These are phyloP conservation scores for Campoplex nolae DNA, from an alignment of 2,888 invertebrate genomes.

Conservation along the genomic window DNA sequence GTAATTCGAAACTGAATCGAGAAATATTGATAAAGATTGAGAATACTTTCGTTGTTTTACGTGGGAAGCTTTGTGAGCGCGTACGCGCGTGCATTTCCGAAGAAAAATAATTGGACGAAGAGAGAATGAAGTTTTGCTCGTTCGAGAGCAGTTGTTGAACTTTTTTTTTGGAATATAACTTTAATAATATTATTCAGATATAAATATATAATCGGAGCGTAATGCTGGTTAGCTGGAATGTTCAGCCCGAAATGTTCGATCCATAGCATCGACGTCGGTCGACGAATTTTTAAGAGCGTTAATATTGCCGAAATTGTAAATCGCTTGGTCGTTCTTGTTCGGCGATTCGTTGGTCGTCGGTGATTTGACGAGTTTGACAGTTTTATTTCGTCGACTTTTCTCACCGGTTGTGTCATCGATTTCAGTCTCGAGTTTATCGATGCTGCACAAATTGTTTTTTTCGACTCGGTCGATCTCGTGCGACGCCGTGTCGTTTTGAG, in stretches of 20 bases:
- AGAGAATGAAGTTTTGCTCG: too few species aligned
- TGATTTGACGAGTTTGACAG: slow-evolving; percentile 20
- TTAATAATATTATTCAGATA: slow-evolving; percentile 15
- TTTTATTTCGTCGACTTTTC: slow-evolving; percentile 16
- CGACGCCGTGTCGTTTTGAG: not conserved
- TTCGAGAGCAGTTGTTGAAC: not conserved
- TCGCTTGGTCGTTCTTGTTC: slow-evolving; percentile 34
- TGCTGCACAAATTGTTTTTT: not conserved
- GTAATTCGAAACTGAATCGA: too few species aligned
- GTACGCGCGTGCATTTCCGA: too few species aligned
- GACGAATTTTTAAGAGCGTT: slow-evolving; percentile 34
- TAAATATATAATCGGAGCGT: slow-evolving; percentile 26
- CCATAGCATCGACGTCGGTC: slow-evolving; percentile 63
- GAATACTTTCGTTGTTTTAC: too few species aligned
- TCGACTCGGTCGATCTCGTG: not conserved
- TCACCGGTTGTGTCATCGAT: not conserved
- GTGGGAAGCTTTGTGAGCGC: too few species aligned
- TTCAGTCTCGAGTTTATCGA: not conserved
- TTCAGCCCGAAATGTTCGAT: slow-evolving; percentile 67
- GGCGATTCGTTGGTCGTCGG: slow-evolving; percentile 42
- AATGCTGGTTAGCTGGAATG: slow-evolving; percentile 68
- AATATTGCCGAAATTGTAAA: slow-evolving; percentile 59
- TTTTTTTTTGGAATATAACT: slow-evolving; percentile 10
- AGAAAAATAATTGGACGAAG: not conserved
- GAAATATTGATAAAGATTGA: too few species aligned